These are phyloP conservation scores for Drosophila melanosoma DNA, from an alignment of 2,888 invertebrate species.

Conservation along the genomic window DNA sequence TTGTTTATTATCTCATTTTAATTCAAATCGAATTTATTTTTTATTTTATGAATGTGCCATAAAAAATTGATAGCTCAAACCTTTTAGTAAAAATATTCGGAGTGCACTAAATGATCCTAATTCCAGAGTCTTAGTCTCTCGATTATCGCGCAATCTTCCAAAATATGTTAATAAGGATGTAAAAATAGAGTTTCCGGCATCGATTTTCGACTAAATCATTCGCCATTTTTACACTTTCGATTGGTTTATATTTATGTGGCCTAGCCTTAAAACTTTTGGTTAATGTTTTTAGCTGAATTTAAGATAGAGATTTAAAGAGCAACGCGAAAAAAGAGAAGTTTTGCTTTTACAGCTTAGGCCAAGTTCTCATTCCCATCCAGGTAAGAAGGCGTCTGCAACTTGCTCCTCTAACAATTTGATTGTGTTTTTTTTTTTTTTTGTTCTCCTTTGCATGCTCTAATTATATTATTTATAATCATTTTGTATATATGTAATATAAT, in stretches of 20 bases:
- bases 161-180: neutral
- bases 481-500: conserved; percentile 6
- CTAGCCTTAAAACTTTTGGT: neutral
- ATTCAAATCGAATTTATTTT: neutral
- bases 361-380: conserved; percentile 2
- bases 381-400: conserved; percentile 7
- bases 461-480: conserved; percentile 31
- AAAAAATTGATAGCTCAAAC: neutral
- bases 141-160: too few relatives aligned
- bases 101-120: too few relatives aligned
- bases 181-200: neutral
- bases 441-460: conserved; percentile 38
- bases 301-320: neutral
- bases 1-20: neutral
- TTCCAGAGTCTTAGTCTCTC: too few relatives aligned
- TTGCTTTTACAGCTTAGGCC: neutral
- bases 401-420: neutral
- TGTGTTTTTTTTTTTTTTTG: neutral
- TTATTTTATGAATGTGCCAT: neutral
- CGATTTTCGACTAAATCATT: neutral
- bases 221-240: neutral
- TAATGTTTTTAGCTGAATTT: neutral
- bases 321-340: neutral
- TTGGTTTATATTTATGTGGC: neutral
- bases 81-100: too few relatives aligned